Percentiles rank a stretch among this genome's conserved stretches.
These are phyloP conservation scores for Lepidothrix coronata DNA, from an alignment of 2,113 vertebrate species.

Conservation along the genomic window DNA sequence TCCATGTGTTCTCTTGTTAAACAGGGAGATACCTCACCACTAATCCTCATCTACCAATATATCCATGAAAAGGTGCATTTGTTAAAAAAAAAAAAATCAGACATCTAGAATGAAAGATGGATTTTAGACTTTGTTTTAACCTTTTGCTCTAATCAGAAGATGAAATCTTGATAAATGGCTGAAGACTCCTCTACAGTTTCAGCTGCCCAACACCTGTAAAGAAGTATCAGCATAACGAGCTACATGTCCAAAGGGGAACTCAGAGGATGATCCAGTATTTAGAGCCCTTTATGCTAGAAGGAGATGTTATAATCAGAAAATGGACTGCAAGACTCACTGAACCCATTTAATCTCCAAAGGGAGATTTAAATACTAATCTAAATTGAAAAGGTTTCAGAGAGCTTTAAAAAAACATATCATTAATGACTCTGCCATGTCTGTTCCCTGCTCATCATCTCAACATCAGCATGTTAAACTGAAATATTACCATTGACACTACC, in stretches of 20 bases:
- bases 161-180: not conserved
- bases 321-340: conserved; percentile 33
- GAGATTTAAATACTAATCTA: conserved; percentile 58
- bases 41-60: not conserved
- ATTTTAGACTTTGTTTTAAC: not conserved
- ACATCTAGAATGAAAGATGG: not conserved
- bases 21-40: not conserved
- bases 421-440: not conserved
- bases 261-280: not conserved
- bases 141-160: not conserved
- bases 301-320: conserved; percentile 48
- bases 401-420: not conserved
- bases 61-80: not conserved
- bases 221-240: not conserved
- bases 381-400: conserved; percentile 48
- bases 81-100: not conserved
- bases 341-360: conserved; percentile 32
- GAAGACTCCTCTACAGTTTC: not conserved
- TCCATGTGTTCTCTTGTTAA: not conserved
- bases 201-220: not conserved
- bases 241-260: not conserved
- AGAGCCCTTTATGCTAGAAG: not conserved
- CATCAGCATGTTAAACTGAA: not conserved
- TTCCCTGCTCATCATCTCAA: not conserved
- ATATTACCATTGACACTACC: not conserved